Evolutionary conservation across 2,888 invertebrate species (phyloP), one percentile per base, ranked within the genome.

Genomic region (Sphaeridia pumilis): DNA sequence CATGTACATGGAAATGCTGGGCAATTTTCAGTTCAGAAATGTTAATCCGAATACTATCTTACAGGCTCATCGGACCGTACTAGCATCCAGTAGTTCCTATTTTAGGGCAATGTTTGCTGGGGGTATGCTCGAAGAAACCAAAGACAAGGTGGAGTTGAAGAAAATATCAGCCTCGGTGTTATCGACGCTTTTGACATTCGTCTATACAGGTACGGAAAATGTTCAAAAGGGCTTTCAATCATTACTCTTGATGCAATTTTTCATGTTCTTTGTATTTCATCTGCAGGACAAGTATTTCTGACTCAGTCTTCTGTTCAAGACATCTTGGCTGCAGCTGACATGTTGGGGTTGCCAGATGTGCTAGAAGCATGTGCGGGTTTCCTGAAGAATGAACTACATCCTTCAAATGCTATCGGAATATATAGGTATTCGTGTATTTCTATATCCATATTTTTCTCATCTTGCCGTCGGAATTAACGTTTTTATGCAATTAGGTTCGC

Each of bases 31-130:
- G 26, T 31, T 46, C 28, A 7, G 5, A 22, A 7, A 31, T 14
- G 14, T 31, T 31, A 10, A 10, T 31, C 31, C 17, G 12, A 20
- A 5, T 5, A 5, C 7, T 5, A 12, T 38, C 38, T 17, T 54
- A 76, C 70, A 83, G 79, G 89, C 87, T 49, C 92, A 92, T 70
- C 77, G 85, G 64, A 84, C 85, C 17, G 82, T 93, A 10, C 73
- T 93, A 56, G 85, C 89, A 61, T 87, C 90, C 4, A 84, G 87
- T 61, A 88, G 89, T 73, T 84, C 85, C 52, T 93, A 92, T 71
- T 93, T 93, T 71, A 83, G 88, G 72, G 90, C 89, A 41, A 92
- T 92, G 90, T 90, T 92, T 69, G 83, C 84, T 61, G 83, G 83
- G 31, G 87, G 86, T 12, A 73, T 92, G 60, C 80, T 82, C 58